A percentile compares a stretch with the other conserved stretches of the same genome.
These are phyloP conservation scores for Oryctes rhinoceros DNA, from an alignment of 1,140 invertebrate species.

Conservation along the genomic window DNA sequence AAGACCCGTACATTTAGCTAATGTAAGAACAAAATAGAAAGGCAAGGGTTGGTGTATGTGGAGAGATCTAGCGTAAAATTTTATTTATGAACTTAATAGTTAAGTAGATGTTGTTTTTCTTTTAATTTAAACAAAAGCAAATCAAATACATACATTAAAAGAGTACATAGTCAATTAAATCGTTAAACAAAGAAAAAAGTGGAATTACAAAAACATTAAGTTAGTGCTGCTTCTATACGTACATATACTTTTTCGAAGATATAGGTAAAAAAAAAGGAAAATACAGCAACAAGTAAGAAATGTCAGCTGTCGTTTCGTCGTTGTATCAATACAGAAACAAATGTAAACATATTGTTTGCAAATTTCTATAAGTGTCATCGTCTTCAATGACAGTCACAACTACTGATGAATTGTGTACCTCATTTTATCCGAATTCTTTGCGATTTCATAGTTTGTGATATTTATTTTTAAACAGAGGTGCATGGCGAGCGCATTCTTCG, in stretches of 20 bases:
- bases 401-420: conserved; percentile 39
- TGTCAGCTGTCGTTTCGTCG: not conserved
- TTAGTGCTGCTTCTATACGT: conserved; percentile 33
- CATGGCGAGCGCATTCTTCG: not conserved
- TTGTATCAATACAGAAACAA: not conserved
- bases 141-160: not conserved
- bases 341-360: not conserved
- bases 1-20: conserved; percentile 33
- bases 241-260: conserved; percentile 6
- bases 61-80: conserved; percentile 29
- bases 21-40: conserved; percentile 29
- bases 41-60: conserved; percentile 32
- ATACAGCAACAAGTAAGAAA: not conserved
- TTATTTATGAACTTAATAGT: conserved; percentile 37
- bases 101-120: conserved; percentile 30
- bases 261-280: not conserved
- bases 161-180: conserved; percentile 31
- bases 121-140: conserved; percentile 26
- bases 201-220: not conserved
- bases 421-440: conserved; percentile 41
- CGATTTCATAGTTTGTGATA: conserved; percentile 40
- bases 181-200: not conserved
- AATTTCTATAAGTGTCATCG: not conserved
- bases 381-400: conserved; percentile 18
- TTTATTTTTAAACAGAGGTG: conserved; percentile 38